Conservation (phyloP, 2,888 invertebrate genomes). For the Apamea crenata region DNA sequence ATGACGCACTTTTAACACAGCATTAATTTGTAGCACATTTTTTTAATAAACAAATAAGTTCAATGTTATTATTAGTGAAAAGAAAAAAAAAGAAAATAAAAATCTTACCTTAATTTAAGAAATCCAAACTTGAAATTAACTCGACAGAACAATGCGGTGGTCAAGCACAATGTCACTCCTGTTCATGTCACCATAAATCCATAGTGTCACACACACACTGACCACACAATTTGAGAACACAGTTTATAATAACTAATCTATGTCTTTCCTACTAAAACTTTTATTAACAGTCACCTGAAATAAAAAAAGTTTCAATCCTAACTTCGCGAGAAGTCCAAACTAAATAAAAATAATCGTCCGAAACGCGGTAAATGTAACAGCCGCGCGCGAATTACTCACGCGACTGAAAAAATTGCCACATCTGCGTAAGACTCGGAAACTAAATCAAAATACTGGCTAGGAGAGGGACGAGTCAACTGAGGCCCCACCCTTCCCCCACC, state of each 20-base stretch:
- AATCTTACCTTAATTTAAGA: constrained; percentile 85
- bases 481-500: constrained; percentile 90
- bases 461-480: constrained; percentile 88
- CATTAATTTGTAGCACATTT: constrained; percentile 30
- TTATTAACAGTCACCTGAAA: constrained; percentile 77
- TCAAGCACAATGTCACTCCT: constrained; percentile 75
- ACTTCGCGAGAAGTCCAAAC: constrained; percentile 73
- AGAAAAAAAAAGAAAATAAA: constrained; percentile 40
- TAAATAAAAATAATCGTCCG: constrained; percentile 74
- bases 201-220: constrained; percentile 77
- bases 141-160: constrained; percentile 63
- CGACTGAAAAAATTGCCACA: constrained; percentile 90
- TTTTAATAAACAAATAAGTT: neutral
- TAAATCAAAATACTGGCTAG: constrained; percentile 90
- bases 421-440: constrained; percentile 90
- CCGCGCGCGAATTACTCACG: constrained; percentile 88
- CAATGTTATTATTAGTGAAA: constrained; percentile 16
- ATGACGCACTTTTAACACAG: neutral
- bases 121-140: constrained; percentile 84
- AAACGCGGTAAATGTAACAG: constrained; percentile 80
- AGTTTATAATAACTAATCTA: constrained; percentile 73
- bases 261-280: constrained; percentile 72
- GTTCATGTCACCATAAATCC: constrained; percentile 75
- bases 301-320: constrained; percentile 71
- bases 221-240: constrained; percentile 70